Percentiles rank a stretch among this genome's conserved stretches.
These are phyloP conservation scores for Amphimedon queenslandica DNA, from an alignment of 37 sponge, comb jelly and placozoan species.

Conservation along the genomic window DNA sequence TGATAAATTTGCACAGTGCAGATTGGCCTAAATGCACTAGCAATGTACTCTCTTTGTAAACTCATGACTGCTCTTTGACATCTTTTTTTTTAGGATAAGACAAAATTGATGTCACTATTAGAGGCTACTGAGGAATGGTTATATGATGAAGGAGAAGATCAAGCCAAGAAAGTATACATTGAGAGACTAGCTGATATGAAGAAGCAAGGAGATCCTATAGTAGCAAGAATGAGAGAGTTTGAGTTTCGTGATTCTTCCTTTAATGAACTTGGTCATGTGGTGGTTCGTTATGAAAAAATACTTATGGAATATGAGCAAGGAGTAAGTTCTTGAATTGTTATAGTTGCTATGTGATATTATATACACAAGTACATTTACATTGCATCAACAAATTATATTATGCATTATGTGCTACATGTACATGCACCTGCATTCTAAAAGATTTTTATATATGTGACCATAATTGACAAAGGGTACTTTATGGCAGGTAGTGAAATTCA, in stretches of 20 bases:
- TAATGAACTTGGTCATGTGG: conserved; percentile 46
- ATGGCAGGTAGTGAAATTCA: too few relatives aligned
- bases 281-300: conserved; percentile 89
- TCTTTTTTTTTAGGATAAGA: conserved; percentile 21
- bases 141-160: conserved; percentile 96
- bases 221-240: conserved; percentile 57
- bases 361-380: not conserved
- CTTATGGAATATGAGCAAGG: conserved; percentile 60
- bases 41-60: not conserved
- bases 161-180: conserved; percentile 82
- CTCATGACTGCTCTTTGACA: not conserved
- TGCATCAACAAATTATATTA: not conserved
- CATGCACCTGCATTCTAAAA: not conserved
- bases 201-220: conserved; percentile 74
- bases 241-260: conserved; percentile 66
- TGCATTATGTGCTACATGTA: not conserved
- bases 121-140: conserved; percentile 92
- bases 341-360: too few relatives aligned
- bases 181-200: conserved; percentile 67
- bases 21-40: not conserved
- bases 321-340: conserved; percentile 16
- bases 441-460: too few relatives aligned
- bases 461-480: too few relatives aligned
- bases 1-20: too few relatives aligned
- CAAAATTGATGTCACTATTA: conserved; percentile 43